A percentile compares a stretch with the other conserved stretches of the same genome.
These are phyloP conservation scores for Tor tambroides DNA, from an alignment of 2,113 vertebrate species.

Conservation along the genomic window DNA sequence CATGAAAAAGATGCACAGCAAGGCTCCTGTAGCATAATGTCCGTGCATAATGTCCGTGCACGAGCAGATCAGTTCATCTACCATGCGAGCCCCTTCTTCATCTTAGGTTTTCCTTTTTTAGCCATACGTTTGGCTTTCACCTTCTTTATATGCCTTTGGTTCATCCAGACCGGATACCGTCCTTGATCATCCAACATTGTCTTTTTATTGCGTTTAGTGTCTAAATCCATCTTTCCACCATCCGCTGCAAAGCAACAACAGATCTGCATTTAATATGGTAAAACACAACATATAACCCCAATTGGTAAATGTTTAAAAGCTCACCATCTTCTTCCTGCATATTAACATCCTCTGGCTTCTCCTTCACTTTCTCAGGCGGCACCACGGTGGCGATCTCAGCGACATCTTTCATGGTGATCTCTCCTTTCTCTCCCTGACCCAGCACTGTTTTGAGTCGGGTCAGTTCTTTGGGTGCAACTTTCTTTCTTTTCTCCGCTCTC, in stretches of 20 bases:
- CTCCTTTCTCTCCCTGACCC: conserved; percentile 73
- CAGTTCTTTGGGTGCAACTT: conserved; percentile 91
- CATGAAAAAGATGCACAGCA: neutral
- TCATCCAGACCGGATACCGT: conserved; percentile 95
- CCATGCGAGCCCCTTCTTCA: conserved; percentile 87
- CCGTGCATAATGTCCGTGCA: conserved; percentile 45
- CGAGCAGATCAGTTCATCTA: conserved; percentile 64
- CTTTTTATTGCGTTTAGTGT: conserved; percentile 86
- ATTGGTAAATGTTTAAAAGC: conserved; percentile 20
- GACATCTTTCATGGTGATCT: conserved; percentile 85
- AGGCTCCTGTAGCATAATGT: conserved; percentile 42
- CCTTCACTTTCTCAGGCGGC: conserved; percentile 71
- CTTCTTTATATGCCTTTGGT: conserved; percentile 88
- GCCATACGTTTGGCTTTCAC: conserved; percentile 79
- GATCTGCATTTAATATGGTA: neutral
- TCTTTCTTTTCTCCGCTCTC: conserved; percentile 95
- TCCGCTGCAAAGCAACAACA: conserved; percentile 60
- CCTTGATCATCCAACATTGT: conserved; percentile 88
- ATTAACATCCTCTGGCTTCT: conserved; percentile 64
- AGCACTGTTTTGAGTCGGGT: conserved; percentile 83
- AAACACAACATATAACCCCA: neutral
- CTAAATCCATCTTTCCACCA: conserved; percentile 84
- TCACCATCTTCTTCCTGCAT: conserved; percentile 66
- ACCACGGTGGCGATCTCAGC: conserved; percentile 88
- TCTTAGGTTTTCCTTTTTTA: conserved; percentile 80